These are phyloP conservation scores for Bubo blakistoni DNA, from an alignment of 2,113 vertebrate genomes.

Conservation along the genomic window DNA sequence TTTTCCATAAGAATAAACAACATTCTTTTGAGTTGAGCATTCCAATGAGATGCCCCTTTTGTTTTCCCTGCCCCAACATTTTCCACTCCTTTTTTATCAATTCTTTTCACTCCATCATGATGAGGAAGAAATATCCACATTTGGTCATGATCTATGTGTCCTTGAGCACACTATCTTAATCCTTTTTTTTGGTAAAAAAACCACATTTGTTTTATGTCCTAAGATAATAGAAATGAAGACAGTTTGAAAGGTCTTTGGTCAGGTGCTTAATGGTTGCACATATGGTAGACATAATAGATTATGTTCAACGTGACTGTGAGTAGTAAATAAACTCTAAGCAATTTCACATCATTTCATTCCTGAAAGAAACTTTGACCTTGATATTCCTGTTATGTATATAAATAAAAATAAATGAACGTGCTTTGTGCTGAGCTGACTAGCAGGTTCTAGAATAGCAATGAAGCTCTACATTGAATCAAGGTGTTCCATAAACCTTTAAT, in stretches of 20 bases:
- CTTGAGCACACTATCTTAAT: not conserved
- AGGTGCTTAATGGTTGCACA: not conserved
- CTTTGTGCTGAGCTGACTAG: slow-evolving; percentile 9
- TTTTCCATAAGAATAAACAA: not conserved
- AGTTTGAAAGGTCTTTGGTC: not conserved
- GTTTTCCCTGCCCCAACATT: not conserved
- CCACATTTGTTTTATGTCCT: not conserved
- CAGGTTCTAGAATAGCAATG: not conserved
- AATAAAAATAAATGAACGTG: slow-evolving; percentile 29
- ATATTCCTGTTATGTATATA: not conserved
- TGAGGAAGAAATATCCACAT: not conserved
- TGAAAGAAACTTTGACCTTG: slow-evolving; percentile 35
- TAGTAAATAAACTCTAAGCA: slow-evolving; percentile 28
- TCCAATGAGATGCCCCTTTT: not conserved
- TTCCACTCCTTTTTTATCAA: not conserved
- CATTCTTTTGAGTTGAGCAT: not conserved
- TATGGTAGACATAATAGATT: not conserved
- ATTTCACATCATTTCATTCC: slow-evolving; percentile 21
- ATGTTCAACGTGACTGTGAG: not conserved
- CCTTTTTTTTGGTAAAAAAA: not conserved
- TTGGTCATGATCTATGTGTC: not conserved
- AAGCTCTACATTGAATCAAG: slow-evolving; percentile 1
- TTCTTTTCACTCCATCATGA: not conserved
- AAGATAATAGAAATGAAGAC: not conserved
- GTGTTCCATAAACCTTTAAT: slow-evolving; percentile 46